A percentile compares a stretch with the other conserved stretches of the same genome.
Conservation (phyloP, 2,797 vertebrate genomes). For the Glossophaga mutica region DNA sequence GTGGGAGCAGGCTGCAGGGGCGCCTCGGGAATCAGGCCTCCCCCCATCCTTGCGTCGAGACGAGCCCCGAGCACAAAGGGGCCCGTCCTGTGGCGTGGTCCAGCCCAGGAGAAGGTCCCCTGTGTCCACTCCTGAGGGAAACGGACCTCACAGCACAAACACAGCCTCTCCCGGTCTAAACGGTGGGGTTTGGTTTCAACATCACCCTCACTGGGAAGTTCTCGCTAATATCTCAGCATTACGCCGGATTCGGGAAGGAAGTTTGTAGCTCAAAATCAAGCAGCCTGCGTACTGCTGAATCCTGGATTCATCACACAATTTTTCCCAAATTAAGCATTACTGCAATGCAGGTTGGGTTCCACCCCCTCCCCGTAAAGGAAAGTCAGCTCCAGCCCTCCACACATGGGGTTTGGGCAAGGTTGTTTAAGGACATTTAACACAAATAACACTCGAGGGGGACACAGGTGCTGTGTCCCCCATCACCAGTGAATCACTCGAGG, state of each 20-base stretch:
- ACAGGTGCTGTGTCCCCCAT: background rate
- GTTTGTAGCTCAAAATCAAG: background rate
- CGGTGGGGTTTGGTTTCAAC: background rate
- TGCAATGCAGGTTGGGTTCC: background rate
- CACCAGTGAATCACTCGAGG: background rate
- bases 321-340: background rate
- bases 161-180: background rate
- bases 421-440: slow-evolving; percentile 11
- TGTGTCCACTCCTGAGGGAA: background rate
- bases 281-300: background rate
- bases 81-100: background rate
- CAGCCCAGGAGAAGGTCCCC: background rate
- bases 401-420: background rate
- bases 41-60: background rate
- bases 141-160: accelerated
- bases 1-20: background rate
- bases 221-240: background rate
- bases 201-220: background rate
- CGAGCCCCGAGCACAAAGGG: background rate
- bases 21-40: background rate
- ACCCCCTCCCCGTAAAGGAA: too few species aligned
- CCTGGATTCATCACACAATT: background rate
- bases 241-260: background rate
- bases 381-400: background rate
- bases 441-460: background rate